A percentile compares a stretch with the other conserved stretches of the same genome.
Evolutionary conservation across 2,113 vertebrate genomes (phyloP).

Genomic region (Heliornis fulica): DNA sequence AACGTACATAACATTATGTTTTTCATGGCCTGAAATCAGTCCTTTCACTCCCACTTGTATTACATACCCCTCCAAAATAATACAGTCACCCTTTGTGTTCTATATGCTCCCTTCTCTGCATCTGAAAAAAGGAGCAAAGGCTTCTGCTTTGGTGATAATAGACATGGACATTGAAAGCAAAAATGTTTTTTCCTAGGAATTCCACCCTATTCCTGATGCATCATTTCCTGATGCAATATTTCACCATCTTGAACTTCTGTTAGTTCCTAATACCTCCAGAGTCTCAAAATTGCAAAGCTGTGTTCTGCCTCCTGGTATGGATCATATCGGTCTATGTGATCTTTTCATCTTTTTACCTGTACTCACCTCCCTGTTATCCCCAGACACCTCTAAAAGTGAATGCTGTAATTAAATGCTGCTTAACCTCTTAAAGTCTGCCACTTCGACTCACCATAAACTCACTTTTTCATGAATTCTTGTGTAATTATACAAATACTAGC

Average conservation of each 20-base stretch:
- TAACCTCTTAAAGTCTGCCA: not conserved
- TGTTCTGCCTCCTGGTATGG: not conserved
- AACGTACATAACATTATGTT: not conserved
- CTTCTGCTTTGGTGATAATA: not conserved
- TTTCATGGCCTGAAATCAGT: not conserved
- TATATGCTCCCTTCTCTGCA: accelerated
- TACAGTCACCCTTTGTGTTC: accelerated
- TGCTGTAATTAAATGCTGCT: not conserved
- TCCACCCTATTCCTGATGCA: not conserved
- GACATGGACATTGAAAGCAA: not conserved
- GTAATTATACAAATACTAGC: not conserved
- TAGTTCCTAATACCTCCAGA: not conserved
- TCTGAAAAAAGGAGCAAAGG: not conserved
- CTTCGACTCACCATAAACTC: not conserved
- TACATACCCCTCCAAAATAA: accelerated
- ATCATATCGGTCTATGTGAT: not conserved
- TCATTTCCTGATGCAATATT: not conserved
- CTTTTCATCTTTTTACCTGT: not conserved
- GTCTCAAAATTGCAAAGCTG: not conserved
- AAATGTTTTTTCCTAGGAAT: not conserved
- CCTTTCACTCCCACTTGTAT: not conserved
- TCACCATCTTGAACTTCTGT: not conserved
- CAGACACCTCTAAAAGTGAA: not conserved
- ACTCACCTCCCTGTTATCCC: not conserved
- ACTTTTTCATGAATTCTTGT: not conserved